Base-by-base conservation (phyloP, 2,113 vertebrate species). In the Mugil cephalus region DNA sequence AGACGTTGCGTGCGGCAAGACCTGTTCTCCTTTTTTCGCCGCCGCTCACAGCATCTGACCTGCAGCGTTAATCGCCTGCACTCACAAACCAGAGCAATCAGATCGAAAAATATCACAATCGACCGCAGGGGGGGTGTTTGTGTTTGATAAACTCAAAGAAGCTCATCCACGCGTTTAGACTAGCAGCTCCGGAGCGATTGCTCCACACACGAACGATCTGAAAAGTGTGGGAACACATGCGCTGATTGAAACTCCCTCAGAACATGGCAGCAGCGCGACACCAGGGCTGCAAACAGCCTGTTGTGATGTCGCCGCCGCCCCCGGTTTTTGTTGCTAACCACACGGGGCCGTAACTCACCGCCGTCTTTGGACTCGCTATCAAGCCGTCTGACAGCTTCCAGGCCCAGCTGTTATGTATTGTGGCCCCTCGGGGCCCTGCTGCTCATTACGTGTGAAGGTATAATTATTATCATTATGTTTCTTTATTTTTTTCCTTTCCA, bases 381-480 rank as follows among this genome's bases (percentile, higher is more conserved):
- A 84, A 60, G 40, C 79, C 11, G 74, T 58, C 60, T 86, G 88
- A 92, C 92, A 89, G 85, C 82, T 91, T 86, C 69, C 85, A 89
- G 84, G 83, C 77, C 68, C 85, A 79, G 80, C 71, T 90, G 89
- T 86, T 83, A 82, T 89, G 72, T 80, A 81, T 77, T 77, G 80
- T 39, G 75, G 80, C 83, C 89, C 69, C 17, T 71, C n/a, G n/a
- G 70, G 90, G 90, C 84, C 86, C 66, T 80, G 59, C 79, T 91
- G 46, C 77, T 91, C 86, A 85, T 87, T 91, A 90, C 70, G 48
- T 77, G 72, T 86, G 63, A 90, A 88, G 82, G 69, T 81, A 84
- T 92, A 89, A 93, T 93, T 90, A 92, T 92, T 90, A 91, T 90
- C 81, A 90, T 90, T 90, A 88, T 86, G 87, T 71, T 74, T 65